Base-by-base conservation (phyloP, 2,797 vertebrate species). In the Lacerta bilineata region DNA sequence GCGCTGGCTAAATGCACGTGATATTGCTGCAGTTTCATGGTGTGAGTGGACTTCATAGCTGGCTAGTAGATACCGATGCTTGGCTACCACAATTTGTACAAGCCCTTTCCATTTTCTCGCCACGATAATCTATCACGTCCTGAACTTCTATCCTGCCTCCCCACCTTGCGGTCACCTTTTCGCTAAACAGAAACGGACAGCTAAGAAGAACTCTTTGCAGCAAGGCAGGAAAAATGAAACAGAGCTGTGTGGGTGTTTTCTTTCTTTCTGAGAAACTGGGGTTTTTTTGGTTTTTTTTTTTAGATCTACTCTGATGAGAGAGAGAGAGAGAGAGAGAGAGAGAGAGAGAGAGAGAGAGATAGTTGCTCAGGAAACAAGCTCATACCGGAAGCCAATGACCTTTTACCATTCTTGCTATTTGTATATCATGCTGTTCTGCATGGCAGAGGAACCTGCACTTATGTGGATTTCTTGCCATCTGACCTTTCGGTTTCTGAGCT, bases 321-420 rank as follows among this genome's bases (percentile, higher is more conserved):
- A 33, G 11, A 10, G 89, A 33, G 33, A 33, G 7, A 64, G 61
- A n/a, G 8, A 33, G 11, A 10, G 89, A 59, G 90, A 33, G 33
- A 33, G 7, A 64, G 61, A n/a, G 8, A 33, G 11, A 10, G 89
- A 59, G 90, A 41, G 33, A 33, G 33, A 33, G 33, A 92, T 75
- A 80, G 80, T 91, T 88, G 93, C 89, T 91, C 91, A 95, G 95
- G 94, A 96, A 95, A 94, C 82, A 25, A 36, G 93, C 87, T 93
- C 61, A 5, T 86, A 85, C 83, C 83, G 93, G 94, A 95, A 95
- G 83, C 90, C 87, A 15, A 8, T 95, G 94, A 94, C 92, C 93
- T 96, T 81, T 81, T 93, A 94, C 69, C 89, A 84, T 90, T 82
- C 84, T 91, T 77, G 89, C 92, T 93, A 94, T 80, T 87, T 80